Percentiles rank a stretch among this genome's conserved stretches.
Evolutionary conservation across 2,113 vertebrate genomes (phyloP).

Genomic region (Turnix velox): DNA sequence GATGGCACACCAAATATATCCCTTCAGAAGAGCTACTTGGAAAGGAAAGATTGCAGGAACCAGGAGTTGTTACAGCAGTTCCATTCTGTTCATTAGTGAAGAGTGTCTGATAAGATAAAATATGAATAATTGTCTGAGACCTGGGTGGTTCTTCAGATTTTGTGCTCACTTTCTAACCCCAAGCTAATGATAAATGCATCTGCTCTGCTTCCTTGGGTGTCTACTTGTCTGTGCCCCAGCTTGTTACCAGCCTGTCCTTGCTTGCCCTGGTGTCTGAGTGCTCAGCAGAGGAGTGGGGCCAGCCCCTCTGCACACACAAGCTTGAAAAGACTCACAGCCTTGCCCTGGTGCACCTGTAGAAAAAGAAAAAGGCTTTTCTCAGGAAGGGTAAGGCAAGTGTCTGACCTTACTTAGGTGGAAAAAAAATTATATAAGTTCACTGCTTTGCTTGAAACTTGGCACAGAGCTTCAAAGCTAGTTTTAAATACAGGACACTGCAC

Average conservation of each 20-base stretch:
- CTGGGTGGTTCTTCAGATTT: background rate
- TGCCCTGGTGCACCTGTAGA: background rate
- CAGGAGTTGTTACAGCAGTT: background rate
- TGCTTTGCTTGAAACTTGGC: background rate
- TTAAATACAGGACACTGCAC: background rate
- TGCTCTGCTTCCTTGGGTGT: background rate
- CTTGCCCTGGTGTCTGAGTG: background rate
- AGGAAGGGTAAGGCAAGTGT: background rate
- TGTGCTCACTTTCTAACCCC: background rate
- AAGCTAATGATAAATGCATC: conserved; percentile 1
- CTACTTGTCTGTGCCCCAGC: background rate
- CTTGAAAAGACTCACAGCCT: background rate
- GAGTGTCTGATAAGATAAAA: background rate
- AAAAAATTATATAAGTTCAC: background rate
- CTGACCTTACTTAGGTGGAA: background rate
- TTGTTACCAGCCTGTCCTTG: background rate
- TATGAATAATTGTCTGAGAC: background rate
- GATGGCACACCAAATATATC: background rate
- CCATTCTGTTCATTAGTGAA: background rate
- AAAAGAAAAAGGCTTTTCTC: background rate
- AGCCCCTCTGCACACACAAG: background rate
- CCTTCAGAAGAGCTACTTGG: background rate
- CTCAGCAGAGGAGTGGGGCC: background rate
- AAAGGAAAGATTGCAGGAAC: background rate
- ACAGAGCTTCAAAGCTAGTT: background rate